Evolutionary conservation across 1,140 invertebrate species (phyloP), one percentile per base, ranked within the genome.

Genomic region (Oncopodura yosiiana): DNA sequence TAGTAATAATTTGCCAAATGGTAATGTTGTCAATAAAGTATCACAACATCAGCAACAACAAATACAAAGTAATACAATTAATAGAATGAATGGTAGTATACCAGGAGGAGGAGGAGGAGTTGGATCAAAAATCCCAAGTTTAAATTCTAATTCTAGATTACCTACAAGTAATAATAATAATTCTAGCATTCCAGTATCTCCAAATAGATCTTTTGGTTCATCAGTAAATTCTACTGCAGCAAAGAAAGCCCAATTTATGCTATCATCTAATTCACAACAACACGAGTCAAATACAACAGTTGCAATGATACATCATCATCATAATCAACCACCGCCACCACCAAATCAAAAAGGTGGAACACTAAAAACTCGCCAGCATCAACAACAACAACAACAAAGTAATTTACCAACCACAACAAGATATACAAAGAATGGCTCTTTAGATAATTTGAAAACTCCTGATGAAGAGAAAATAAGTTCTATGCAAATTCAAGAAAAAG

Each of bases 81-180:
- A 43, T 29, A 53, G 50, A 26, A 42, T 53, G 44, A 27, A 58
- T 23, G n/a, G 53, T 23, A 39, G 29, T 12, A n/a, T n/a, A n/a
- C n/a, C n/a, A n/a, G n/a, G n/a, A n/a, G n/a, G n/a, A n/a, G n/a
- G n/a, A n/a, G n/a, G n/a, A n/a, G n/a, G n/a, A n/a, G n/a, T n/a
- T n/a, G n/a, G n/a, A n/a, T 61, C 59, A 36, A 61, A 56, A 53
- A 61, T 61, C n/a, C 59, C 59, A n/a, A 53, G 59, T 18, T 52
- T 56, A n/a, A n/a, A n/a, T n/a, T 60, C 58, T 2, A 14, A 46
- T 12, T 59, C 57, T 5, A 18, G 53, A 36, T 36, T 60, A 1
- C 58, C 58, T 1, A 56, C 50, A 49, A 42, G 43, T 3, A 49
- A 41, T n/a, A n/a, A n/a, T 37, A 36, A 27, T 41, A 34, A 29